A percentile compares a stretch with the other conserved stretches of the same genome.
Conservation (phyloP, 2,797 vertebrate genomes). For the Malacoraja senta region DNA sequence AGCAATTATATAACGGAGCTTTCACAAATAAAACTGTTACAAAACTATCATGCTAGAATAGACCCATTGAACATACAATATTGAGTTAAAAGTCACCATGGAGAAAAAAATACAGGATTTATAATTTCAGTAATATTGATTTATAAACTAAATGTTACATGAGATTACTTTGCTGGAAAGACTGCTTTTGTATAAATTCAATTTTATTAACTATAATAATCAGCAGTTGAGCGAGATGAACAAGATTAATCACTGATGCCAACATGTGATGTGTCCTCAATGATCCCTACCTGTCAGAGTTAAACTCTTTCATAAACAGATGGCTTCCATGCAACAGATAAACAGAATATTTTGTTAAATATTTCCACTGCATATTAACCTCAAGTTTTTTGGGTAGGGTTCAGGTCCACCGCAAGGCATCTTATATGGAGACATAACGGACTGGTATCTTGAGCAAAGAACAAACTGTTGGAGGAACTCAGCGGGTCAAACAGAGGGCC, state of each 20-base stretch:
- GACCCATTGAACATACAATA: neutral
- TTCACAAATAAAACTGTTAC: neutral
- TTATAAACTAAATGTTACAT: neutral
- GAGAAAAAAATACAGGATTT: neutral
- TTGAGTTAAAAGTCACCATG: neutral
- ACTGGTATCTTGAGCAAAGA: constrained; percentile 30
- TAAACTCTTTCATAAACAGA: constrained; percentile 1
- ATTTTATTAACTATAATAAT: constrained; percentile 16
- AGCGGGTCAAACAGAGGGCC: too few species aligned
- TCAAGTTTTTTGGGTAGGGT: neutral
- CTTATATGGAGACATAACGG: neutral
- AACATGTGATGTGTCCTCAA: neutral
- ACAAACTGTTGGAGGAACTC: too few species aligned
- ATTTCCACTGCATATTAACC: neutral
- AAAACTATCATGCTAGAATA: neutral
- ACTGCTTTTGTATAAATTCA: neutral
- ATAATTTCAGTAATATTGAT: too few species aligned
- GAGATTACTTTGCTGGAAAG: neutral
- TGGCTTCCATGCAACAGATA: neutral
- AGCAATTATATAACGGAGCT: neutral
- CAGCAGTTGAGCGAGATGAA: neutral
- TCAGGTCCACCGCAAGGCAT: neutral
- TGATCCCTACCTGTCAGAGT: neutral
- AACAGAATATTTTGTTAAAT: neutral
- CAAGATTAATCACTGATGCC: neutral